phyloP scores from a whole-genome alignment of 2,113 vertebrate genomes.

The Rhodinocichla rosea region DNA sequence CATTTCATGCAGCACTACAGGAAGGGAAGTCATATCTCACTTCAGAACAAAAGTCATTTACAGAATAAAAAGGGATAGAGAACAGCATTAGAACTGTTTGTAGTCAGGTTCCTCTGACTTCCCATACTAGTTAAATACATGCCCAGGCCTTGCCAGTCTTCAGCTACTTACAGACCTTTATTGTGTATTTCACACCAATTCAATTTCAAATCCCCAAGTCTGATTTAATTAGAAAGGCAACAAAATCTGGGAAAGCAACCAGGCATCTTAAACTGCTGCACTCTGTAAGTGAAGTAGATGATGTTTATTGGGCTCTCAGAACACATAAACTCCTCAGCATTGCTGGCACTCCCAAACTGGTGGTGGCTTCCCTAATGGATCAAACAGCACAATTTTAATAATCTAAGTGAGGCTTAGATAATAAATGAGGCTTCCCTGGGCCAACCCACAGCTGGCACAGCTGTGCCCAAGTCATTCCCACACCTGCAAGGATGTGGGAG shows the following conservation, averaged over 20 bases:
- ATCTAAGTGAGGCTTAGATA: not conserved
- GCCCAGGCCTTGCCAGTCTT: not conserved
- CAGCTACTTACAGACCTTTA: not conserved
- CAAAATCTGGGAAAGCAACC: not conserved
- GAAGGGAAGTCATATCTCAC: not conserved
- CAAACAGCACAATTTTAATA: not conserved
- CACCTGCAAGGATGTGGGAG: not conserved
- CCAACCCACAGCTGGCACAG: not conserved
- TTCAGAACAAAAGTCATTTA: not conserved
- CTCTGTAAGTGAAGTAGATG: not conserved
- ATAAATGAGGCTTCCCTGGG: not conserved
- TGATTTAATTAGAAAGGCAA: slow-evolving; percentile 37
- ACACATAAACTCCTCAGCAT: not conserved
- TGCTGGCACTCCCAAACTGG: not conserved
- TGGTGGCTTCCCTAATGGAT: not conserved
- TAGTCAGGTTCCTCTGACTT: not conserved
- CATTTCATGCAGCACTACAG: not conserved
- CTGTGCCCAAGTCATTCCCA: not conserved
- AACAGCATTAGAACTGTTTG: not conserved
- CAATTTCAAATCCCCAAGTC: not conserved
- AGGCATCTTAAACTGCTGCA: not conserved
- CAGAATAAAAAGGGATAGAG: not conserved
- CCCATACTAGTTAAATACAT: not conserved
- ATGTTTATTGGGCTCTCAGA: not conserved
- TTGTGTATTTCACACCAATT: not conserved